Evolutionary conservation across 2,888 invertebrate species (phyloP), one percentile per base, ranked within the genome.

Genomic region (Agrochola litura): DNA sequence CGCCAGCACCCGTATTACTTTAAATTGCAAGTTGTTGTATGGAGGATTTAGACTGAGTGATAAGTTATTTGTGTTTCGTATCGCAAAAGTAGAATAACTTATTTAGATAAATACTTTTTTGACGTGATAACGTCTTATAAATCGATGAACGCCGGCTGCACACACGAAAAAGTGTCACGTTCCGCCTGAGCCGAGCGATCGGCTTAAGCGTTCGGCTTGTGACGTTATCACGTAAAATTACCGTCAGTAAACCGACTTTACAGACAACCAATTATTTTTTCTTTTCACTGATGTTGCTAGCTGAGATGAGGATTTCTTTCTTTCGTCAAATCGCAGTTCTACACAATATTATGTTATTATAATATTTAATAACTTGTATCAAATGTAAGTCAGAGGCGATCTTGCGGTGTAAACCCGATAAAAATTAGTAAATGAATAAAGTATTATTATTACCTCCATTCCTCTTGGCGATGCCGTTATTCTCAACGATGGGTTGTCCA

Each of bases 401-500:
- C n/a, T n/a, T 56, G 56, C 5, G n/a, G 56, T 56, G 56, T 56
- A 56, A 56, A n/a, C 12, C 12, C n/a, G 6, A n/a, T 56, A 56
- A 56, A n/a, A 56, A n/a, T 56, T 0, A 12, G 12, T 56, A n/a
- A 56, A n/a, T 54, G 10, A 54, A 54, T 56, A 56, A 5, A n/a
- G n/a, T 12, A 60, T 58, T 75, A 86, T 79, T 86, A 30, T 30
- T 30, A 97, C 97, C 97, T 91, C 97, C 97, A 80, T 97, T 97
- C 61, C 96, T 93, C 86, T 97, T 97, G 0, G 95, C 93, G 19
- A 96, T 91, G 61, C 97, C 97, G 73, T 97, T 97, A 78, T 95
- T 96, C 79, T 97, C 97, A 30, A 96, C 92, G 2, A 96, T 95
- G 0, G 95, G 96, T 63, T 96, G 97, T 10, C 96, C 96, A 0